Evolutionary conservation across 2,888 invertebrate genomes (phyloP), one percentile per base, ranked within the genome.

Genomic region (Steromphala cineraria): DNA sequence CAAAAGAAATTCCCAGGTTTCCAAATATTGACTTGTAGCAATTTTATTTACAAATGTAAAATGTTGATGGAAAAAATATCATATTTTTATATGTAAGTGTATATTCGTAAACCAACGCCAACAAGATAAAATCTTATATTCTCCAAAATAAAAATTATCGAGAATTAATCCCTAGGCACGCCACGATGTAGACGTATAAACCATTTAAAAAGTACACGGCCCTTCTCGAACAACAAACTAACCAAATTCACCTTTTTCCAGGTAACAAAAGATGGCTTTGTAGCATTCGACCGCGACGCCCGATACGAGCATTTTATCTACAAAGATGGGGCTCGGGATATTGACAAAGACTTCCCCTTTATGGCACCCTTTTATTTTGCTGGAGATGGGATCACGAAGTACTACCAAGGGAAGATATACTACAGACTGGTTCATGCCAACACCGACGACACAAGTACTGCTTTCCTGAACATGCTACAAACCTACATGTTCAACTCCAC

Each of bases 401-500:
- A 52, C 17, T 83, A 82, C 78, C 74, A 75, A 15, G 84, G 84
- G 21, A 76, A 79, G 17, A 83, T 81, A 8, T 83, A 78, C 75
- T 83, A 82, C 77, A 80, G 78, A 53, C 46, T 75, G 10, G 19
- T 78, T 5, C 31, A 28, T 46, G 28, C 24, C 17, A 53, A 79
- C n/a, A 31, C 62, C 3, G 46, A 46, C 13, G 46, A 46, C 1
- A 8, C 62, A 4, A 75, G 53, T 53, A 10, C 71, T 2, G 5
- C 40, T 10, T 77, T 79, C n/a, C 67, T 87, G 53, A 15, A 19
- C 0, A 31, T 67, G 17, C 80, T 89, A 7, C 84, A 86, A 17
- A 52, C 79, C 13, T 88, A 88, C 67, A 79, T 88, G 15, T 31
- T 76, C n/a, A 80, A 81, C 8, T 95, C 97, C 88, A 98, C 98